Percentiles rank a stretch among this genome's conserved stretches.
Conservation (phyloP, 2,888 invertebrate species). For the Pedicia rivosa region DNA sequence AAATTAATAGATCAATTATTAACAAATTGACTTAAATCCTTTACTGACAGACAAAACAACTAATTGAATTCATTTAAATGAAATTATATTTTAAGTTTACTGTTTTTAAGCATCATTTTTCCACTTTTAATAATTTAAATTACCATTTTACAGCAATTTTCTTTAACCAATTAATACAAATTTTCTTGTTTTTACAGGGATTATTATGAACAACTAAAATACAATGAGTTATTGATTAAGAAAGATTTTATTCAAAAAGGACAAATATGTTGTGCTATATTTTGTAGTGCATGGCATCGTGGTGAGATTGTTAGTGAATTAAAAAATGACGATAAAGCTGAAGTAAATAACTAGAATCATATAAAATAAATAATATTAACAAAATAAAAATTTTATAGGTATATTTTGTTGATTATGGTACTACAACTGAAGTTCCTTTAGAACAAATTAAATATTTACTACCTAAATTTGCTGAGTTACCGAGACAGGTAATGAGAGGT, state of each 20-base stretch:
- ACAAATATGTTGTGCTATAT: constrained; percentile 19
- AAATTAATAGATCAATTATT: too few relatives aligned
- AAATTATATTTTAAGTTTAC: constrained; percentile 15
- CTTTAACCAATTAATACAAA: too few relatives aligned
- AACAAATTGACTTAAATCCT: too few relatives aligned
- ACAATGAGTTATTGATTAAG: constrained; percentile 15
- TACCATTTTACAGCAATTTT: too few relatives aligned
- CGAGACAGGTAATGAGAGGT: constrained; percentile 20
- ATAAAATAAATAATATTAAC: too few relatives aligned
- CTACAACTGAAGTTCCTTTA: constrained; percentile 16
- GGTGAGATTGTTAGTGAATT: constrained; percentile 17
- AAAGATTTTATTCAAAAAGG: constrained; percentile 16
- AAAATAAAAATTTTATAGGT: too few relatives aligned
- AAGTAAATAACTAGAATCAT: too few relatives aligned
- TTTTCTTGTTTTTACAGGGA: too few relatives aligned
- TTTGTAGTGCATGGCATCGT: constrained; percentile 20
- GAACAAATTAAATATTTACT: constrained; percentile 18
- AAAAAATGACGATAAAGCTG: constrained; percentile 13
- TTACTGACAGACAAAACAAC: too few relatives aligned
- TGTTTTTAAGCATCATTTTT: not conserved
- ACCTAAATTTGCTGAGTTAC: constrained; percentile 17
- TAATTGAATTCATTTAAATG: constrained; percentile 18
- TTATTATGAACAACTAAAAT: not conserved
- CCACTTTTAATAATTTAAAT: not conserved
- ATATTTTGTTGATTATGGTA: constrained; percentile 22